Base-by-base conservation (phyloP, 2,888 invertebrate genomes). In the Pristionchus maxplancki region DNA sequence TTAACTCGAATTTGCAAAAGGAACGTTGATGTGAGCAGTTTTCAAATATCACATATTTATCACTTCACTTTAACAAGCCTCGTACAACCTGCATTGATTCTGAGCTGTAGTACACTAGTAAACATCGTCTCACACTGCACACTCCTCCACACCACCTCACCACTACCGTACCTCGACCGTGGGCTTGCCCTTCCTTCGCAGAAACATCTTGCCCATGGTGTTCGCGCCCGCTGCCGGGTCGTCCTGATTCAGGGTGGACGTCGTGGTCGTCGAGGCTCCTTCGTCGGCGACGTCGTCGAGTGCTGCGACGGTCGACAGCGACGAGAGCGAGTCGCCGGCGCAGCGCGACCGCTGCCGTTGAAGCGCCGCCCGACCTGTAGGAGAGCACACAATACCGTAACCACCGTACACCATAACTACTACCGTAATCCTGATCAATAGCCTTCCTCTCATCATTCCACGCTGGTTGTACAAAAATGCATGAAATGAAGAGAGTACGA, bases 181-280 rank as follows among this genome's bases (percentile, higher is more conserved):
- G 15, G 91, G 91, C 87, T 89, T 90, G 81, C 91, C 91, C 83
- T 90, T 91, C 89, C 90, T 53, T n/a, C 92, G 82, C 17, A 92
- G 88, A 67, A 89, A 44, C 17, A 90, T 71, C 64, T 90, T 91
- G 74, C 37, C 9, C 20, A 20, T 17, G 64, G n/a, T 37, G 74
- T 24, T 24, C 24, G 20, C 40, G 84, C 89, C 62, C 44, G 89
- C 89, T 53, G 88, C 87, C 44, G n/a, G n/a, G n/a, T 88, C 88
- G 15, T 89, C 89, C 24, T 89, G 40, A 6, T 89, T 87, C 15
- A 85, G 83, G 17, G 87, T 87, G 34, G 88, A 82, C 28, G 40
- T 28, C 20, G 48, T 48, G 1, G 85, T 31, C 40, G 78, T 84
- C n/a, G 88, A 40, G 31, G 31, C 64, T 37, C 58, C 62, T 20